These are phyloP conservation scores for Aphelocoma californica DNA, from an alignment of 2,797 vertebrate genomes.

Conservation along the genomic window DNA sequence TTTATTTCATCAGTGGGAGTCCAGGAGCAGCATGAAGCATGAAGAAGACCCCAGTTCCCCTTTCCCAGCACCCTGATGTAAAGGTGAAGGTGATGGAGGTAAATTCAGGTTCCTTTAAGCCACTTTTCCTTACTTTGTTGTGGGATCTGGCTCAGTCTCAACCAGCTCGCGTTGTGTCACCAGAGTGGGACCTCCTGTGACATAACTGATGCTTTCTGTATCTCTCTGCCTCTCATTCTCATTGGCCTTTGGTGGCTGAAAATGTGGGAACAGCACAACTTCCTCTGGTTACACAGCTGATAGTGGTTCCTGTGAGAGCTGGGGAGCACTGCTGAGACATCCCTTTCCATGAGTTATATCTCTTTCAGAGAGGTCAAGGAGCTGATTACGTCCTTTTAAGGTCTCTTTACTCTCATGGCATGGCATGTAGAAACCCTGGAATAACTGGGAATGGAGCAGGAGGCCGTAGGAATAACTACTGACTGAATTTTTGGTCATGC, in stretches of 20 bases:
- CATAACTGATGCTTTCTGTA: background rate
- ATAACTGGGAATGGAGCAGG: background rate
- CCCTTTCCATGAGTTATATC: background rate
- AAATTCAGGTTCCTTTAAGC: background rate
- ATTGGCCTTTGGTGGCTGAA: background rate
- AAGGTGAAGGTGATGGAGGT: background rate
- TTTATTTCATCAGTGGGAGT: background rate
- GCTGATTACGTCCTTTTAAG: background rate
- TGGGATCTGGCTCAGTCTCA: background rate
- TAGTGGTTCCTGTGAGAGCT: background rate
- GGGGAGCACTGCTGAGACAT: background rate
- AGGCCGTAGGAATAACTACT: background rate
- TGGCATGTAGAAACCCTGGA: background rate
- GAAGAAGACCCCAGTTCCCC: background rate
- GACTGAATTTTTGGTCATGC: background rate
- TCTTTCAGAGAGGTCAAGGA: background rate
- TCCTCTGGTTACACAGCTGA: background rate
- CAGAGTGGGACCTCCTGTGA: background rate
- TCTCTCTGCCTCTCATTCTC: background rate
- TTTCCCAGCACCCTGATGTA: background rate
- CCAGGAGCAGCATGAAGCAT: background rate
- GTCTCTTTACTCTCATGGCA: background rate
- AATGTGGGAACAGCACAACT: background rate
- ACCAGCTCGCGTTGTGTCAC: background rate
- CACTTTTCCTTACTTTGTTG: fast-evolving